Evolutionary conservation across 2,113 vertebrate species (phyloP).

Genomic region (Vimba vimba): DNA sequence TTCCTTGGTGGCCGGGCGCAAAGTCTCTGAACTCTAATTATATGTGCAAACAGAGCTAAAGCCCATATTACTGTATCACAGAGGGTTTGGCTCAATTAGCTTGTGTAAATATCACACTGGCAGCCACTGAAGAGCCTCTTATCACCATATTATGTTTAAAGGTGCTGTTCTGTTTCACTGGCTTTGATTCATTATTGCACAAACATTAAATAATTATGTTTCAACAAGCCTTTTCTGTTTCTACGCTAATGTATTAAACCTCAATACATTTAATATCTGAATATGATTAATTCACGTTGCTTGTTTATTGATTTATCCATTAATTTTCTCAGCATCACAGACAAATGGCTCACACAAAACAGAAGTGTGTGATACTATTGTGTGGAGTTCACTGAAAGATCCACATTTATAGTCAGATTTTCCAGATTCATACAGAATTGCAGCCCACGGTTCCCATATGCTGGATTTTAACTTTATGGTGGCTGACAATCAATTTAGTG

Average conservation of each 20-base stretch:
- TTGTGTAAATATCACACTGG: conserved; percentile 59
- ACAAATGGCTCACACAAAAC: conserved; percentile 14
- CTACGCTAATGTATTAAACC: conserved; percentile 12
- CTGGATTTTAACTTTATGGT: background rate
- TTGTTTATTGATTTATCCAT: conserved; percentile 46
- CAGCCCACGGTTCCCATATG: background rate
- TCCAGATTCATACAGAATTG: background rate
- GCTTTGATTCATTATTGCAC: conserved; percentile 50
- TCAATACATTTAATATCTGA: background rate
- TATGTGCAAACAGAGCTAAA: conserved; percentile 61
- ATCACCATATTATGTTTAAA: conserved; percentile 56
- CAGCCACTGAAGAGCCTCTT: conserved; percentile 59
- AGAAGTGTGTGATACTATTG: conserved; percentile 13
- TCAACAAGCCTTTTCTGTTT: conserved; percentile 22
- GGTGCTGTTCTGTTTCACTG: conserved; percentile 51
- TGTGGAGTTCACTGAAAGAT: conserved; percentile 18
- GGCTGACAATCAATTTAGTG: too few relatives aligned
- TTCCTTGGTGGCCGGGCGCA: conserved; percentile 42
- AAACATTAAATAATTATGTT: conserved; percentile 40
- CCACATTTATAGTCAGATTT: background rate
- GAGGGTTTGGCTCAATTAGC: conserved; percentile 59
- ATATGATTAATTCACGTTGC: conserved; percentile 38
- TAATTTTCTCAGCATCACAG: conserved; percentile 12
- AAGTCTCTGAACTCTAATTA: conserved; percentile 49
- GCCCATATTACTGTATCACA: conserved; percentile 54